Conservation (phyloP, 2,797 vertebrate species). For the Chloroceryle inda region DNA sequence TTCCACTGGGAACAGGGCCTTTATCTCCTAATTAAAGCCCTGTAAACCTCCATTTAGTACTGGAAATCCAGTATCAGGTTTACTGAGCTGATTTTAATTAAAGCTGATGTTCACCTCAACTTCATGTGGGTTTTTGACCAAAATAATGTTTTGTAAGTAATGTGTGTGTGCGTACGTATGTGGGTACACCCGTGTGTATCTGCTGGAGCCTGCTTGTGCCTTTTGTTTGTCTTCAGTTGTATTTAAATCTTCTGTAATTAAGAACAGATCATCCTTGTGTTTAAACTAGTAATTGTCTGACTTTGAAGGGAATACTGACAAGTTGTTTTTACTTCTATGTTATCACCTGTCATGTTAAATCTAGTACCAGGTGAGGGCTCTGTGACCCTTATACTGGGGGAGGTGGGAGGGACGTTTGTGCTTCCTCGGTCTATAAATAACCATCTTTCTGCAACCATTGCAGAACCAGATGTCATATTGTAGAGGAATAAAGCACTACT, state of each 20-base stretch:
- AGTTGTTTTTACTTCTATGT: conserved; percentile 36
- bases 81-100: conserved; percentile 81
- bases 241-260: conserved; percentile 44
- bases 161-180: background rate
- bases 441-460: conserved; percentile 25
- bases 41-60: conserved; percentile 81
- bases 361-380: conserved; percentile 52
- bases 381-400: background rate
- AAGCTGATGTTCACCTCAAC: conserved; percentile 73
- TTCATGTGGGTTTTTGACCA: conserved; percentile 63
- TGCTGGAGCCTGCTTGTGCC: background rate
- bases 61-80: conserved; percentile 84
- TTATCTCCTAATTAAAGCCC: conserved; percentile 84
- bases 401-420: background rate
- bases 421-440: conserved; percentile 54
- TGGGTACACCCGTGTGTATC: background rate
- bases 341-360: conserved; percentile 53
- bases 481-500: background rate
- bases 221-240: background rate
- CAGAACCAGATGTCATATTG: background rate
- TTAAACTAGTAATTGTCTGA: conserved; percentile 2
- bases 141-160: conserved; percentile 53
- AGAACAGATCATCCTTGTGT: conserved; percentile 21
- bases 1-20: conserved; percentile 76
- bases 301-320: conserved; percentile 35